Evolutionary conservation across 2,113 vertebrate species (phyloP).

Genomic region (Hyaena hyaena): DNA sequence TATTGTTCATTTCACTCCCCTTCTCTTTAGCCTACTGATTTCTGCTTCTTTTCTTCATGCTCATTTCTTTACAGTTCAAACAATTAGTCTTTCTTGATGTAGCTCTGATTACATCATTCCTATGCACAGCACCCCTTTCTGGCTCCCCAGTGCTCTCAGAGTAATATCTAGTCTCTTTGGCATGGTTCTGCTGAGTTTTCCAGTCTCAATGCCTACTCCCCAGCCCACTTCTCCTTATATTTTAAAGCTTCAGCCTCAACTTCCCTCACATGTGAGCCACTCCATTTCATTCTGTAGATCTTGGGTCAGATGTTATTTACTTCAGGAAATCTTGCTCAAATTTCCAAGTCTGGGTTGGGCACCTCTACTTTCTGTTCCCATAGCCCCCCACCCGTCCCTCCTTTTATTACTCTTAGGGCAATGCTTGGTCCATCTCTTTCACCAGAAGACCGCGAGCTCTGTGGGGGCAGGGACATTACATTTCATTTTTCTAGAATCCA

Average conservation of each 20-base stretch:
- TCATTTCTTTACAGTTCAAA: neutral
- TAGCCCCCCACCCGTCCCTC: fast-evolving
- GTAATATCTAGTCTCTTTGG: neutral
- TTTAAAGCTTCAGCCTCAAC: neutral
- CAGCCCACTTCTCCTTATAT: neutral
- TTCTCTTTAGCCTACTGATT: neutral
- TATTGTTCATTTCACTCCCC: fast-evolving
- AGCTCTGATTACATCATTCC: neutral
- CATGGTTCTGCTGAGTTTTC: neutral
- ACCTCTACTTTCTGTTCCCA: neutral
- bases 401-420: neutral
- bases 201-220: neutral
- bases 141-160: neutral
- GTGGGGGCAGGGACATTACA: neutral
- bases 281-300: neutral
- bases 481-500: conserved; percentile 7
- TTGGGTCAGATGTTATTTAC: neutral
- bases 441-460: neutral
- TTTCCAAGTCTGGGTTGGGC: neutral
- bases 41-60: neutral
- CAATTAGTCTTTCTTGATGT: neutral
- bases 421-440: neutral
- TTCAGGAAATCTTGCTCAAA: neutral
- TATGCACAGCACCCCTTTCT: fast-evolving
- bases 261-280: neutral